Base-by-base conservation (phyloP, 1,140 invertebrate species). In the Calosoma granatense region DNA sequence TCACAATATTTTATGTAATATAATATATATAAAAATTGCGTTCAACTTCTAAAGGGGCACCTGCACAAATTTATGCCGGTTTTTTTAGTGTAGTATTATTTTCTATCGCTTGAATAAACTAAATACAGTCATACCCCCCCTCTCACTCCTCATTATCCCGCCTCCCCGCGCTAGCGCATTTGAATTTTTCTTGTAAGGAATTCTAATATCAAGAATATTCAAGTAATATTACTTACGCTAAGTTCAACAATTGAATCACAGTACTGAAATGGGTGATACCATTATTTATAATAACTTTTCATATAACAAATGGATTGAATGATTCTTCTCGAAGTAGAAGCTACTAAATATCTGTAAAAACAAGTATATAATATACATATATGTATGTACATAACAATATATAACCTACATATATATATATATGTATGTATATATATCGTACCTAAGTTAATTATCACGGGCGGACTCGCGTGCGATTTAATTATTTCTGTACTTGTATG, bases 221-320 rank as follows among this genome's bases (percentile, higher is more conserved):
- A 36, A 6, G 6, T 36, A n/a, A 36, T 36, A 9, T 36, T 36
- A 36, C n/a, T 9, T n/a, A 9, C 26, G n/a, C 26, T 36, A 36
- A 36, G 26, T 47, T 17, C 17, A 47, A 47, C 15, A 47, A 47
- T 4, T 47, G 41, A 4, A 47, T 47, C 41, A 47, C 41, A 47
- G 41, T 47, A 47, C 41, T 47, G 9, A 47, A 36, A 47, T 47
- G 41, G 41, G 41, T n/a, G 15, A 47, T 12, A 12, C 41, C 41
- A 9, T 47, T 30, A 30, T 30, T 47, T 17, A 36, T 36, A 36
- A 36, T 36, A 36, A 6, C 6, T 36, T 36, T 36, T n/a, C n/a
- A n/a, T n/a, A n/a, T 36, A 47, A 47, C 41, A 47, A n/a, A 47
- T 11, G 41, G 15, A 47, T 36, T 36, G 26, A 36, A 36, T 36